These are phyloP conservation scores for Polyommatus iphigenia DNA, from an alignment of 2,888 invertebrate genomes.

Conservation along the genomic window DNA sequence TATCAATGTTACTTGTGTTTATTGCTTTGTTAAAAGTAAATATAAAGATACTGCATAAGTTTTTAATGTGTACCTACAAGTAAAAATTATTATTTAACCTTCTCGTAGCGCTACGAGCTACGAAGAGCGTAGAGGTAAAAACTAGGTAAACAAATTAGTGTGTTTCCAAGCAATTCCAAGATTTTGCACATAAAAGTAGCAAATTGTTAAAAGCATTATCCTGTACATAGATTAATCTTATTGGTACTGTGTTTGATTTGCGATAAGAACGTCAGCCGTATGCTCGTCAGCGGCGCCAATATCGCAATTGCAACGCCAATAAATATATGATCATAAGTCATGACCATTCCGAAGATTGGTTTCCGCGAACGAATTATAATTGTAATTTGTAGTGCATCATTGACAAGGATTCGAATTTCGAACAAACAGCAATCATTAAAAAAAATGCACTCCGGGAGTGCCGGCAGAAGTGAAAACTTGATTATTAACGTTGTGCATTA, in stretches of 20 bases:
- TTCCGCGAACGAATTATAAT: slow-evolving; percentile 3
- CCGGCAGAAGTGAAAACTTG: too few relatives aligned
- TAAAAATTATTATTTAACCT: not conserved
- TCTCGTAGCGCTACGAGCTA: slow-evolving; percentile 3
- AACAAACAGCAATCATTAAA: not conserved
- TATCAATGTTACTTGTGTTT: too few relatives aligned
- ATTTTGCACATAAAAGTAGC: not conserved
- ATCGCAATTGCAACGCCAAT: not conserved
- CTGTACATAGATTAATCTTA: not conserved
- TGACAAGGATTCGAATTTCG: not conserved
- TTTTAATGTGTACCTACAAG: not conserved
- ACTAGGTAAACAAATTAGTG: not conserved
- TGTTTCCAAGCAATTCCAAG: not conserved
- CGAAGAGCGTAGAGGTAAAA: not conserved
- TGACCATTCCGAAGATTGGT: not conserved
- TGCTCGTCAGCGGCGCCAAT: not conserved
- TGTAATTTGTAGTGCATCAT: not conserved
- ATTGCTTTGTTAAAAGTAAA: too few relatives aligned
- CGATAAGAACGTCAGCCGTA: not conserved
- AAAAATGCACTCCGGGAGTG: too few relatives aligned
- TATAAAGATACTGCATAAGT: not conserved
- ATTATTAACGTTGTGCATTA: too few relatives aligned
- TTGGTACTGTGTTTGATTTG: not conserved
- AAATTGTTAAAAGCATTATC: not conserved
- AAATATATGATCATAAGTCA: not conserved